Conservation (phyloP, 2,797 vertebrate species). For the Myioborus melanocephalus region DNA sequence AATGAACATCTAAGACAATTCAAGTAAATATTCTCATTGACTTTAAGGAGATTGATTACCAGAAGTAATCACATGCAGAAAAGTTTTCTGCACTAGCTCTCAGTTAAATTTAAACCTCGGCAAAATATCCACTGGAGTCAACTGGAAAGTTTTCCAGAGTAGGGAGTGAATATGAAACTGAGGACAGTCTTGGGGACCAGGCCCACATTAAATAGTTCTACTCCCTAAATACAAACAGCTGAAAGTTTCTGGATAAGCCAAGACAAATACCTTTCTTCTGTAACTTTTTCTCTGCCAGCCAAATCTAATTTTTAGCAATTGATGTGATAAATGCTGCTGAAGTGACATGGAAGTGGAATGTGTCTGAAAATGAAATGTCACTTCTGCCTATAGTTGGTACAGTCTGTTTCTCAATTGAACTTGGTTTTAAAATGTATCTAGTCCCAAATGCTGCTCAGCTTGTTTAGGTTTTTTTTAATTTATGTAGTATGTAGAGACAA, state of each 20-base stretch:
- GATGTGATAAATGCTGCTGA: background rate
- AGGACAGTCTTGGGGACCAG: background rate
- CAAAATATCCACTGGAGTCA: background rate
- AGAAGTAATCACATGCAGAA: background rate
- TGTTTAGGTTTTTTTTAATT: background rate
- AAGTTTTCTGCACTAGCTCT: background rate
- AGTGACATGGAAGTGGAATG: background rate
- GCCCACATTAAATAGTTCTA: background rate
- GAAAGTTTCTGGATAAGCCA: slow-evolving; percentile 31
- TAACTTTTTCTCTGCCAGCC: background rate
- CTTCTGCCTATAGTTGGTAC: background rate
- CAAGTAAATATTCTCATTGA: background rate
- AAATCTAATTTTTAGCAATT: slow-evolving; percentile 12
- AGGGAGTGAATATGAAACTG: background rate
- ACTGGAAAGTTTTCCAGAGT: background rate
- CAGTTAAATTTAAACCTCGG: background rate
- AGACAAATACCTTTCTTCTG: slow-evolving; percentile 11
- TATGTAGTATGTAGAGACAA: background rate
- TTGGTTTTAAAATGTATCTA: background rate
- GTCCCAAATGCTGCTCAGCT: background rate
- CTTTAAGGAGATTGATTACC: background rate
- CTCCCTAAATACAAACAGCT: slow-evolving; percentile 9
- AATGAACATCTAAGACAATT: background rate
- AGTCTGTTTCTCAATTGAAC: background rate
- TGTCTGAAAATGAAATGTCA: background rate